Conservation (phyloP, 2,888 invertebrate species). For the Sminthurinus aureus region DNA sequence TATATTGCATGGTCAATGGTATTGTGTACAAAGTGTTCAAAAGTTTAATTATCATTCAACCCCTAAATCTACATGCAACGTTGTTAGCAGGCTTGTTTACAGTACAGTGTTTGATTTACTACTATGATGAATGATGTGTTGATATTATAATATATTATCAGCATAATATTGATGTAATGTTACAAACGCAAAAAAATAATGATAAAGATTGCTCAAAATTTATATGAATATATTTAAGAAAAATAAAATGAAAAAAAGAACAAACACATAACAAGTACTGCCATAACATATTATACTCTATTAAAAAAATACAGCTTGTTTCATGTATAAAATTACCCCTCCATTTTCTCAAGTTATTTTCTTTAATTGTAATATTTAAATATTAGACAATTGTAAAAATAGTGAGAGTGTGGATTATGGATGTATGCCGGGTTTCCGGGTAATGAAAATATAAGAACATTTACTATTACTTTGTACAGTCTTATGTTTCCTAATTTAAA, state of each 20-base stretch:
- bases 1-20: too few relatives aligned
- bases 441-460: too few relatives aligned
- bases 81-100: too few relatives aligned
- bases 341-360: not conserved
- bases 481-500: too few relatives aligned
- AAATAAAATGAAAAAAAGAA: constrained; percentile 14
- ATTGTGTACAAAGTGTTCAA: too few relatives aligned
- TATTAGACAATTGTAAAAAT: not conserved
- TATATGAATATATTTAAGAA: constrained; percentile 13
- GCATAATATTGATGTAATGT: not conserved
- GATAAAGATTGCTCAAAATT: constrained; percentile 16
- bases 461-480: too few relatives aligned
- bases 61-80: too few relatives aligned
- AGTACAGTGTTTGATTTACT: not conserved
- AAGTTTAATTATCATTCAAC: too few relatives aligned
- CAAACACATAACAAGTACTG: constrained; percentile 38
- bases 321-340: not conserved
- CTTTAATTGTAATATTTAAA: constrained; percentile 5
- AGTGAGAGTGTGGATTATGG: not conserved
- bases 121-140: not conserved
- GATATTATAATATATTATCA: not conserved
- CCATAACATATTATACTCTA: constrained; percentile 18
- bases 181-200: not conserved
- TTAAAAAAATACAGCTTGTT: not conserved
- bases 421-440: too few relatives aligned